Percentiles rank a stretch among this genome's conserved stretches.
Evolutionary conservation across 1,140 invertebrate genomes (phyloP).

Genomic region (Eurosta solidaginis): DNA sequence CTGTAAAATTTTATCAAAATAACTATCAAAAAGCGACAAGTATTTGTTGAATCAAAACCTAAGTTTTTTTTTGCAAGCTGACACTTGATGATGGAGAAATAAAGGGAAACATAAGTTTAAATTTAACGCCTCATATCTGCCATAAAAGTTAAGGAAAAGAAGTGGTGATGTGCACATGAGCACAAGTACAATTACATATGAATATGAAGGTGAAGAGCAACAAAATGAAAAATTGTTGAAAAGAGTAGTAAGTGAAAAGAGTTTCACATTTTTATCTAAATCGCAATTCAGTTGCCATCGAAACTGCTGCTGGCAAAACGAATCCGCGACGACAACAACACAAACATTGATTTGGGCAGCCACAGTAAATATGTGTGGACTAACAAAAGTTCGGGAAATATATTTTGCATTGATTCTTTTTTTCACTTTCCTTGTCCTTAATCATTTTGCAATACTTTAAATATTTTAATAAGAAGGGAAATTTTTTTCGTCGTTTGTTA

Average conservation of each 20-base stretch:
- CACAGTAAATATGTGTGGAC: too few species aligned
- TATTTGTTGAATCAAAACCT: not conserved
- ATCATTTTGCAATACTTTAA: too few species aligned
- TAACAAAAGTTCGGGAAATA: too few species aligned
- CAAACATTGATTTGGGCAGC: too few species aligned
- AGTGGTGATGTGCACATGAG: not conserved
- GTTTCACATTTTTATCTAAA: slow-evolving; percentile 25
- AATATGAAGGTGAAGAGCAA: not conserved
- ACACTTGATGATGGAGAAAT: not conserved
- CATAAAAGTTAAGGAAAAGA: not conserved
- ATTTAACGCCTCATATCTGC: slow-evolving; percentile 5
- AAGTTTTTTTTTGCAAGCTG: not conserved
- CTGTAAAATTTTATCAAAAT: not conserved
- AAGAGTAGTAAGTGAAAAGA: slow-evolving; percentile 25
- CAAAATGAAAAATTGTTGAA: not conserved
- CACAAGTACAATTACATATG: not conserved
- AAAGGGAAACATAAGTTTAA: slow-evolving; percentile 18
- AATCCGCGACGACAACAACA: not conserved
- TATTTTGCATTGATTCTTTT: too few species aligned
- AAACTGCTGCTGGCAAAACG: not conserved
- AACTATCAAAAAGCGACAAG: not conserved
- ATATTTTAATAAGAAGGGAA: too few species aligned
- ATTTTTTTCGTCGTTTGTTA: too few species aligned
- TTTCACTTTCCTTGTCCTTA: too few species aligned
- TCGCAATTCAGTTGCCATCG: slow-evolving; percentile 9